Conservation (phyloP, 35 echinoderm and acorn worm species). For the Lytechinus variegatus region DNA sequence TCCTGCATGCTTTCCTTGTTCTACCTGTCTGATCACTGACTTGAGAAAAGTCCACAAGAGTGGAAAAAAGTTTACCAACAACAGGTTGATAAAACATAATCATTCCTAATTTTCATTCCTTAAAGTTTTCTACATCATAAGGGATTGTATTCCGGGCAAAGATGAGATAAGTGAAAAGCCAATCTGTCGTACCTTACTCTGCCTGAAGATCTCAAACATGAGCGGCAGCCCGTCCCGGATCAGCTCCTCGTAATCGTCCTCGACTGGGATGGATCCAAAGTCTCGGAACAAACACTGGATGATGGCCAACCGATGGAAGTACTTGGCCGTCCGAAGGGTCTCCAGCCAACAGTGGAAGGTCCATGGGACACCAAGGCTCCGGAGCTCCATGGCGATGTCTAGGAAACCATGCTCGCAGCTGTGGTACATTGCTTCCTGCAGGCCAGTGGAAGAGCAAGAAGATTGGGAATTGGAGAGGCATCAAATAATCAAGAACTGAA, state of each 20-base stretch:
- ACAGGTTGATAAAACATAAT: too few species aligned
- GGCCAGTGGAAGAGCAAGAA: neutral
- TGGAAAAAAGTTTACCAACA: too few species aligned
- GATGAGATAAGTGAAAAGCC: neutral
- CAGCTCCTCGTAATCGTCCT: conserved; percentile 88
- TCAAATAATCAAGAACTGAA: too few species aligned
- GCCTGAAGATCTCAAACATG: conserved; percentile 92
- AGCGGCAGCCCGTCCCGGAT: conserved; percentile 80
- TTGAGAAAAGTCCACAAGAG: too few species aligned
- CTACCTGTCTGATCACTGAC: too few species aligned
- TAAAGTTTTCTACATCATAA: too few species aligned
- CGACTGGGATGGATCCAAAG: conserved; percentile 83
- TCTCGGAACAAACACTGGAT: conserved; percentile 93
- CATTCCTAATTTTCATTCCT: too few species aligned
- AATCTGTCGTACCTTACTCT: conserved; percentile 78
- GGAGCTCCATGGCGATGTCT: conserved; percentile 94
- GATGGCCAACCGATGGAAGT: conserved; percentile 77
- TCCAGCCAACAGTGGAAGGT: conserved; percentile 80
- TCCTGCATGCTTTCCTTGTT: too few species aligned
- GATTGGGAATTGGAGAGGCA: too few species aligned
- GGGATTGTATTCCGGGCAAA: too few species aligned
- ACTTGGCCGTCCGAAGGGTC: conserved; percentile 74
- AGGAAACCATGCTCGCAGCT: conserved; percentile 93
- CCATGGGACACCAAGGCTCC: conserved; percentile 89
- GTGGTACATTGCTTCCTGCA: conserved; percentile 99